Evolutionary conservation across 2,888 invertebrate genomes (phyloP).

Genomic region (Ernsta delagoae): DNA sequence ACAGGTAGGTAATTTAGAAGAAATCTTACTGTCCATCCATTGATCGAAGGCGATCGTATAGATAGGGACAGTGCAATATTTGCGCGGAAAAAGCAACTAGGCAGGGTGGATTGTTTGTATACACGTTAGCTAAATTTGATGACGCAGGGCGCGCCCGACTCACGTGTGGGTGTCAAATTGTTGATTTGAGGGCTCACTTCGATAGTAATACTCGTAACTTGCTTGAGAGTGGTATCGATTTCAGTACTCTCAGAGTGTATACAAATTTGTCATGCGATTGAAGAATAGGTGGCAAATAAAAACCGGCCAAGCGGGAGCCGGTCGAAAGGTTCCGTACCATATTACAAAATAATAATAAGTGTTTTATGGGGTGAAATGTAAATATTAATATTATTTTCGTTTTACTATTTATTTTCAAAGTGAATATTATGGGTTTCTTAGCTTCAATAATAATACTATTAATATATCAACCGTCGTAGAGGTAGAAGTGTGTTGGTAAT

Average conservation of each 20-base stretch:
- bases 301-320: no score
- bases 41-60: slow-evolving; percentile 37
- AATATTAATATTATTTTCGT: no score
- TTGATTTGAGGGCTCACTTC: slow-evolving; percentile 70
- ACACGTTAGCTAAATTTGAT: slow-evolving; percentile 84
- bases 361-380: no score
- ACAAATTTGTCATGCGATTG: slow-evolving; percentile 3
- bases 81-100: slow-evolving; percentile 72
- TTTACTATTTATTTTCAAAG: no score
- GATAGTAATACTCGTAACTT: slow-evolving; percentile 59
- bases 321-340: no score
- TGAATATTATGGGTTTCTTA: no score
- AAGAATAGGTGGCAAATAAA: background rate
- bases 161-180: slow-evolving; percentile 71
- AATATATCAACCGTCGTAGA: no score
- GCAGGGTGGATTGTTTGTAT: slow-evolving; percentile 78
- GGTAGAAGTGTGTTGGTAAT: no score
- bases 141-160: slow-evolving; percentile 73
- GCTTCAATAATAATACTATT: no score
- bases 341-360: no score
- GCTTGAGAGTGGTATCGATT: slow-evolving; percentile 53
- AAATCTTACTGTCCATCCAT: no score
- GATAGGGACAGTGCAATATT: slow-evolving; percentile 66
- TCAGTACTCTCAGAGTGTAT: slow-evolving; percentile 33
- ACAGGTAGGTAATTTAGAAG: no score